Base-by-base conservation (phyloP, 2,113 vertebrate species). In the Phalacrocorax carbo region DNA sequence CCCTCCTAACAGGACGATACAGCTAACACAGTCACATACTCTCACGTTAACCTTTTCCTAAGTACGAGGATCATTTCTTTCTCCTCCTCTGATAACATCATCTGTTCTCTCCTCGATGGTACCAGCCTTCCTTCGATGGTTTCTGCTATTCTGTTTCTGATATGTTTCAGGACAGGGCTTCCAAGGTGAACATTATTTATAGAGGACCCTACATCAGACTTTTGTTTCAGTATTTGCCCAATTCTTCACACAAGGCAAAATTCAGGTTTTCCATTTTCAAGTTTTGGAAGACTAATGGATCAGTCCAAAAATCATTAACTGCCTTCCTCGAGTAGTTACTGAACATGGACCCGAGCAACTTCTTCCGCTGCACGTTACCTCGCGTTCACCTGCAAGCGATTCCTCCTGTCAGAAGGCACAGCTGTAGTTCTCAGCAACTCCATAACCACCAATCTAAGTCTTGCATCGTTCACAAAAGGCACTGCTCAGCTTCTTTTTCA, bases 331-430 rank as follows among this genome's bases (percentile, higher is more conserved):
- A 65, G 16, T 1, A 23, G 26, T 10, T 57, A 18, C 19, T 51
- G 25, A 52, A 57, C 2, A 19, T 6, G 15, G 34, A 82, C 15
- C 13, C 61, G 70, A 49, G 25, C 51, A 79, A 26, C 16, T 54
- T 25, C 40, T 79, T 30, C 20, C 27, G 21, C 7, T 10, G n/a
- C 11, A 15, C 0, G 0, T 10, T 16, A 18, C 19, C 49, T n/a
- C 26, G 5, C 0, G 0, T 3, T 62, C 13, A 65, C 3, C 15
- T 7, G 1, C 17, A 25, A 38, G 27, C 6, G 3, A 30, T 13
- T 62, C 20, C 30, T 70, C 25, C 62, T 7, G 9, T 2, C 49
- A 20, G 18, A 42, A 68, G 13, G 11, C 2, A 3, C 36, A 80
- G 62, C 34, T 32, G 15, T 17, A 69, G 26, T 15, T 80, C 46